Evolutionary conservation across 2,113 vertebrate species (phyloP).

Genomic region (Pseudonaja textilis): DNA sequence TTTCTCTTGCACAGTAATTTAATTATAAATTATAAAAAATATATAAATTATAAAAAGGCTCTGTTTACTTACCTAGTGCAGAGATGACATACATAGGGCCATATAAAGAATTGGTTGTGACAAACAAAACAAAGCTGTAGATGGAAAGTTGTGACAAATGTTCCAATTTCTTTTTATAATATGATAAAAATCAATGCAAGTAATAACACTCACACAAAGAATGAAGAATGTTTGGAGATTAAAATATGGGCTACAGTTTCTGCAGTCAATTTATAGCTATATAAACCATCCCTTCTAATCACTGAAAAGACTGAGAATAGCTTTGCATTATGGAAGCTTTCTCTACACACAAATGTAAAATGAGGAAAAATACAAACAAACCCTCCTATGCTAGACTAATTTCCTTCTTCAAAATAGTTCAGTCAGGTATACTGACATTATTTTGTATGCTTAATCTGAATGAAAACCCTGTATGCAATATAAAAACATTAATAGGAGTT

Average conservation of each 20-base stretch:
- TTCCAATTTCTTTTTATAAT: background rate
- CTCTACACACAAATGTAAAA: background rate
- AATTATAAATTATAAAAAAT: no score
- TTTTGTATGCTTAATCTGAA: background rate
- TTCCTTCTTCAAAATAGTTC: background rate
- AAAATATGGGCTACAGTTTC: conserved; percentile 23
- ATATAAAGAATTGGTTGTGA: conserved; percentile 61
- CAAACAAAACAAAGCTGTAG: conserved; percentile 66
- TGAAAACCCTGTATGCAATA: background rate
- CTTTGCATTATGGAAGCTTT: background rate
- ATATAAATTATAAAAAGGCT: background rate
- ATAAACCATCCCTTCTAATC: background rate
- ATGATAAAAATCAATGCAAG: background rate
- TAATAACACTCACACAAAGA: background rate
- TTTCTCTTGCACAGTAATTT: conserved; percentile 6
- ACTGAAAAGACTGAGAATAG: background rate
- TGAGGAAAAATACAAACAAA: background rate
- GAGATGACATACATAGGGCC: conserved; percentile 68
- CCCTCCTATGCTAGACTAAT: background rate
- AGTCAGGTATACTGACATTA: background rate
- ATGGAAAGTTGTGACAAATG: conserved; percentile 22
- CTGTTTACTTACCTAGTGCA: conserved; percentile 67
- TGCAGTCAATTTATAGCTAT: conserved; percentile 13
- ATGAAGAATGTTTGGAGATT: background rate
- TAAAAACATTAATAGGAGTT: background rate